Evolutionary conservation across 2,888 invertebrate species (phyloP).

Genomic region (Noctuana brunneofusca): DNA sequence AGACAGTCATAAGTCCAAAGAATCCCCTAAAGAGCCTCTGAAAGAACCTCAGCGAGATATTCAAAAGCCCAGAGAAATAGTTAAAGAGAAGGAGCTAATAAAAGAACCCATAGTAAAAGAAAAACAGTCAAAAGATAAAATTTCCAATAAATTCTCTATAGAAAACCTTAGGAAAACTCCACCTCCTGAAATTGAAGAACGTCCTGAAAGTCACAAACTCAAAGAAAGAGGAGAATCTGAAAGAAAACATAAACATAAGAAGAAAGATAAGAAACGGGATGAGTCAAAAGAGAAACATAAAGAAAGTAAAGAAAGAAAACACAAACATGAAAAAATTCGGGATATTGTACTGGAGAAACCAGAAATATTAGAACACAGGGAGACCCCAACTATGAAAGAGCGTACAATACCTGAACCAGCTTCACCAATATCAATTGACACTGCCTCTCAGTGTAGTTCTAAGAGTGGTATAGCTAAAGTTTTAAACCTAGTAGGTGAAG

Average conservation of each 20-base stretch:
- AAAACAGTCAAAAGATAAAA: constrained; percentile 68
- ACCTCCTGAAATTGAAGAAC: constrained; percentile 65
- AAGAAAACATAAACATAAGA: constrained; percentile 84
- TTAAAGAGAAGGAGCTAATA: constrained; percentile 62
- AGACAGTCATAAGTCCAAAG: constrained; percentile 76
- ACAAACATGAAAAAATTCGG: constrained; percentile 81
- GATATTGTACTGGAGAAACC: constrained; percentile 75
- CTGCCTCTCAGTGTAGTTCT: constrained; percentile 78
- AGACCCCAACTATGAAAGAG: constrained; percentile 70
- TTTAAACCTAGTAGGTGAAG: constrained; percentile 63
- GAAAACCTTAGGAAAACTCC: constrained; percentile 77
- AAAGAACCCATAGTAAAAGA: constrained; percentile 68
- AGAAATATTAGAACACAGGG: constrained; percentile 72
- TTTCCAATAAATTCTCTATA: constrained; percentile 73
- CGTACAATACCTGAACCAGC: constrained; percentile 64
- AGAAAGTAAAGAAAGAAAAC: constrained; percentile 79
- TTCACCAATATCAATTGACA: constrained; percentile 77
- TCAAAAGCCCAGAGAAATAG: constrained; percentile 59
- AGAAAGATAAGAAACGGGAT: constrained; percentile 85
- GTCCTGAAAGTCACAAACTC: constrained; percentile 63
- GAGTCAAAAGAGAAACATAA: constrained; percentile 85
- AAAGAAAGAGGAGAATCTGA: constrained; percentile 80
- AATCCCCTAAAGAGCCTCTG: constrained; percentile 67
- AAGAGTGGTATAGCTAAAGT: constrained; percentile 72
- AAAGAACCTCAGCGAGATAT: constrained; percentile 63